phyloP scores from a whole-genome alignment of 35 echinoderm and acorn worm species.

The Apostichopus parvimensis region DNA sequence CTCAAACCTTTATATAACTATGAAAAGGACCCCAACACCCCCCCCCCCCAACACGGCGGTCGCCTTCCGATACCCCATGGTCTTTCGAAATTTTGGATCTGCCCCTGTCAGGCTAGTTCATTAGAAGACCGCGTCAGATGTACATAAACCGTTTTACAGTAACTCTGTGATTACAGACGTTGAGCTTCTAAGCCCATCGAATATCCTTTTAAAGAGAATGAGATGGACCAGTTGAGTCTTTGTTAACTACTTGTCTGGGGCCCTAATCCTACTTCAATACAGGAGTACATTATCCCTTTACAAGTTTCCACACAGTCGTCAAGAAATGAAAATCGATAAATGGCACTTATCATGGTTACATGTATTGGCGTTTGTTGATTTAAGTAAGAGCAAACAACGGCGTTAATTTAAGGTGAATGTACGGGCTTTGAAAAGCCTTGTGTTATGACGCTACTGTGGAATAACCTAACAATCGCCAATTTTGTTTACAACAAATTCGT shows the following conservation, averaged over 20 bases:
- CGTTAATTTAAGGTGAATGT: background rate
- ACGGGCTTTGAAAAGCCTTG: background rate
- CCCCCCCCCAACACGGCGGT: no score
- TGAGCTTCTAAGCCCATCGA: background rate
- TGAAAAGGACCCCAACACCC: no score
- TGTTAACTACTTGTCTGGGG: background rate
- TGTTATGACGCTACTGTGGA: background rate
- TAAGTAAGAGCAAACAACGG: background rate
- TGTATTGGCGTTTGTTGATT: background rate
- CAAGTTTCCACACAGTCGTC: background rate
- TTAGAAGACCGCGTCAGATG: no score
- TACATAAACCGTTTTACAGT: no score
- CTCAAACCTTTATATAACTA: no score
- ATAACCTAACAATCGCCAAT: no score
- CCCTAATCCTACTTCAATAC: background rate
- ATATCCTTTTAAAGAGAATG: background rate
- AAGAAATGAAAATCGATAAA: background rate
- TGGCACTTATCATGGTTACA: background rate
- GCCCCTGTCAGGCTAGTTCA: no score
- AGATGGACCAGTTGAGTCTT: background rate
- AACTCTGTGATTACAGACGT: no score
- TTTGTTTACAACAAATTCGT: no score
- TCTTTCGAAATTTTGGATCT: no score
- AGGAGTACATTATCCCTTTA: background rate
- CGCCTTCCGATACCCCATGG: no score